phyloP scores from a whole-genome alignment of 2,888 invertebrate species.

The Trilocha varians region DNA sequence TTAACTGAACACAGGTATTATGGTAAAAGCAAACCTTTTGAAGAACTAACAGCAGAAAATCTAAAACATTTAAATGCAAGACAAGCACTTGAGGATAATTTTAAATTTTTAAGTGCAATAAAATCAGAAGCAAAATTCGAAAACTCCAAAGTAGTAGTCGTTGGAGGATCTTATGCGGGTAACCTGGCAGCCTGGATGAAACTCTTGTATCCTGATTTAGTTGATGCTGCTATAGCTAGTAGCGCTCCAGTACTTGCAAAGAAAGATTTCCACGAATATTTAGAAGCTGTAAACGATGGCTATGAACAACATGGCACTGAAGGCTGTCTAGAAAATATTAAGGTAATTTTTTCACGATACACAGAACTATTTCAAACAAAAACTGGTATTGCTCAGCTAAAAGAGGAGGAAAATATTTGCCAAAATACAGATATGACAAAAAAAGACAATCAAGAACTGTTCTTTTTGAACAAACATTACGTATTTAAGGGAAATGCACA shows the following conservation, averaged over 20 bases:
- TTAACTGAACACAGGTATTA: slow-evolving; percentile 56
- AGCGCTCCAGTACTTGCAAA: slow-evolving; percentile 58
- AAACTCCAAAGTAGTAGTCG: slow-evolving; percentile 46
- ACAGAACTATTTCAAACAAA: slow-evolving; percentile 32
- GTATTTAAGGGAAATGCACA: slow-evolving; percentile 42
- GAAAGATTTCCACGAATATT: slow-evolving; percentile 51
- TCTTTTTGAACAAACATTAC: slow-evolving; percentile 36
- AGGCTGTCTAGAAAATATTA: slow-evolving; percentile 36
- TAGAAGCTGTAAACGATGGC: slow-evolving; percentile 49
- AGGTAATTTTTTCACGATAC: slow-evolving; percentile 34
- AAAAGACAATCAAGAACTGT: slow-evolving; percentile 43
- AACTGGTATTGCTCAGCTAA: slow-evolving; percentile 37
- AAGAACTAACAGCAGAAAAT: slow-evolving; percentile 31
- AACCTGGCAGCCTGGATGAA: slow-evolving; percentile 61
- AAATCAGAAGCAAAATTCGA: slow-evolving; percentile 29
- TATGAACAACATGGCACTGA: slow-evolving; percentile 43
- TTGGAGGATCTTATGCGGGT: slow-evolving; percentile 58
- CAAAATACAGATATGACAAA: slow-evolving; percentile 36
- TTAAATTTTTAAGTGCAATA: slow-evolving; percentile 31
- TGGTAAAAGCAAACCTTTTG: slow-evolving; percentile 48
- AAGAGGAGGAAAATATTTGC: slow-evolving; percentile 49
- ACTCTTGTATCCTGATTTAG: slow-evolving; percentile 44
- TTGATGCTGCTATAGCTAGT: slow-evolving; percentile 53
- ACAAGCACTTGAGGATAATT: slow-evolving; percentile 54
- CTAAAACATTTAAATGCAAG: slow-evolving; percentile 44